Conservation (phyloP, 2,888 invertebrate genomes). For the Scelioninae gen. 2 region DNA sequence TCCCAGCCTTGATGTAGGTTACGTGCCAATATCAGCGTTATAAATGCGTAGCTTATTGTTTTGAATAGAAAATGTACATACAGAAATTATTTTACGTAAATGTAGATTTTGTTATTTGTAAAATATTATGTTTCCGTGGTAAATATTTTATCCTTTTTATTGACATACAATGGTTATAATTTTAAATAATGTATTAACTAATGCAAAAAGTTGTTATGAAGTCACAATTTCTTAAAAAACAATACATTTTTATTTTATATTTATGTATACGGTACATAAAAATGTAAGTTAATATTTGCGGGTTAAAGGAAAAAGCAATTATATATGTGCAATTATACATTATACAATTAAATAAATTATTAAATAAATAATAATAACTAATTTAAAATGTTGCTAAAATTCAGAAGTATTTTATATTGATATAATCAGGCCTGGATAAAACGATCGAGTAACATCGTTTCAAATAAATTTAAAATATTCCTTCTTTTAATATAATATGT, state of each 20-base stretch:
- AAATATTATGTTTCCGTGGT: conserved; percentile 2
- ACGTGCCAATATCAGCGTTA: not conserved
- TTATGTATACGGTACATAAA: too few relatives aligned
- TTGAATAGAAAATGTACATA: conserved; percentile 26
- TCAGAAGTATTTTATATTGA: too few relatives aligned
- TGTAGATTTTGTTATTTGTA: conserved; percentile 20
- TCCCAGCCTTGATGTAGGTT: conserved; percentile 25
- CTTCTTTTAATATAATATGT: too few relatives aligned
- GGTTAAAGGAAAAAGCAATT: not conserved
- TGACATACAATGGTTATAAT: not conserved
- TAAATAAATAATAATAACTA: not conserved
- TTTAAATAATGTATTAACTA: too few relatives aligned
- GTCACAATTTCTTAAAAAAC: not conserved
- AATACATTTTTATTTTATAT: too few relatives aligned
- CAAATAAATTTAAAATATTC: too few relatives aligned
- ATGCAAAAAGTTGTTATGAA: too few relatives aligned
- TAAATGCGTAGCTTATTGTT: conserved; percentile 18
- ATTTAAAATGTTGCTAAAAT: not conserved
- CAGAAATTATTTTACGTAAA: conserved; percentile 12
- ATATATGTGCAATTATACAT: too few relatives aligned
- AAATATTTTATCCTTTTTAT: conserved; percentile 9
- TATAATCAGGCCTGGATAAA: too few relatives aligned
- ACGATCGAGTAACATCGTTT: too few relatives aligned
- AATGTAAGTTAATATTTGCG: too few relatives aligned
- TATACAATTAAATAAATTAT: too few relatives aligned